A percentile compares a stretch with the other conserved stretches of the same genome.
These are phyloP conservation scores for Omphaloscelis lunosa DNA, from an alignment of 2,888 invertebrate genomes.

Conservation along the genomic window DNA sequence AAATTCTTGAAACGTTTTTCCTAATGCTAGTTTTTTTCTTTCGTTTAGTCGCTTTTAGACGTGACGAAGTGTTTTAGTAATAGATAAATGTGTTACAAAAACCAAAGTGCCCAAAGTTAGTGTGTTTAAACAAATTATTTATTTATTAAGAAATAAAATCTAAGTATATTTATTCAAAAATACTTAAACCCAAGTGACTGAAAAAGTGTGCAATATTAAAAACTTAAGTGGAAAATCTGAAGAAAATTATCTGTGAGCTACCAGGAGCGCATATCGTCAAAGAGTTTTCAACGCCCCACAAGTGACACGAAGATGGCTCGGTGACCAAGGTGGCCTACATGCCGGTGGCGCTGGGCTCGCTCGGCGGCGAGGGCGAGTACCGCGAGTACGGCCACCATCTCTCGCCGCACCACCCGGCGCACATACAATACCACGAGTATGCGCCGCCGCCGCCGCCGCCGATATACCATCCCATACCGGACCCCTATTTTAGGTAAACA, in stretches of 20 bases:
- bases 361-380: conserved; percentile 92
- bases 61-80: conserved; percentile 48
- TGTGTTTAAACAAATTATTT: conserved; percentile 54
- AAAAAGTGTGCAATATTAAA: conserved; percentile 20
- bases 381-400: conserved; percentile 87
- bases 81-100: conserved; percentile 61
- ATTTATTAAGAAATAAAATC: conserved; percentile 40
- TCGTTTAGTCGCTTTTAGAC: conserved; percentile 44
- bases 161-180: conserved; percentile 24
- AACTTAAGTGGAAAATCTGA: conserved; percentile 7
- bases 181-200: conserved; percentile 10
- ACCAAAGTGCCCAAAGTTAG: conserved; percentile 82
- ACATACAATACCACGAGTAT: conserved; percentile 89
- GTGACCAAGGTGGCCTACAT: conserved; percentile 93
- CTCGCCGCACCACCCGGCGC: conserved; percentile 87
- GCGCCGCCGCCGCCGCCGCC: conserved; percentile 90
- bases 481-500: conserved; percentile 86
- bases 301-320: conserved; percentile 83
- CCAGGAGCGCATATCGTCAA: conserved; percentile 69
- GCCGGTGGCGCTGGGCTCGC: conserved; percentile 92
- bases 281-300: conserved; percentile 42
- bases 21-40: conserved; percentile 43
- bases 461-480: conserved; percentile 85
- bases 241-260: conserved; percentile 56
- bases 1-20: conserved; percentile 67